phyloP scores from a whole-genome alignment of 2,113 vertebrate genomes.

The Myocastor coypus region DNA sequence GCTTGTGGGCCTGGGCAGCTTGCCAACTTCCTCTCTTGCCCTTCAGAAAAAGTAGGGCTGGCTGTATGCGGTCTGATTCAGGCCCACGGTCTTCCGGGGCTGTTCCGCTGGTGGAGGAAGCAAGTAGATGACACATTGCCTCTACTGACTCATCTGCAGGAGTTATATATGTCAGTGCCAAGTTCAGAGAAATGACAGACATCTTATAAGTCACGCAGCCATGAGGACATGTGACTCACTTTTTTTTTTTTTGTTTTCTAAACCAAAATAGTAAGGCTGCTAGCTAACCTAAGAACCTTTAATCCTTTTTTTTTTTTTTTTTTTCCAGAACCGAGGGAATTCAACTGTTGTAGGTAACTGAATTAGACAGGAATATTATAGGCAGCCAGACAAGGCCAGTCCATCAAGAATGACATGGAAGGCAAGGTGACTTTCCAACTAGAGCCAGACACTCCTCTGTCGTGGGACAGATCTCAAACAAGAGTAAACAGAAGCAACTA shows the following conservation, averaged over 20 bases:
- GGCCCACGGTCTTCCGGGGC: background rate
- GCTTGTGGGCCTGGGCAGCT: background rate
- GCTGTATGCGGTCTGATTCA: background rate
- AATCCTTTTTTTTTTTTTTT: no score
- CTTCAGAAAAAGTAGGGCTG: background rate
- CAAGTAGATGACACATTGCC: background rate
- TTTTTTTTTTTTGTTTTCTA: background rate
- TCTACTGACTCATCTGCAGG: background rate
- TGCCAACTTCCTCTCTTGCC: background rate
- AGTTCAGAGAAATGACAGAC: background rate
- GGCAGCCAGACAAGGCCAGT: no score
- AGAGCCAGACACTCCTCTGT: no score
- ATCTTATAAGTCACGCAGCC: background rate
- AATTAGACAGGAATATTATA: no score
- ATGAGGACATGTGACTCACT: background rate
- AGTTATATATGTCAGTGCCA: background rate
- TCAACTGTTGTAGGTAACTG: no score
- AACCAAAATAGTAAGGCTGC: background rate
- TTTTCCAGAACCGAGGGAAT: no score
- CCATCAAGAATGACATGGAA: no score
- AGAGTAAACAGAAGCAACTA: no score
- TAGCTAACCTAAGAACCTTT: constrained; percentile 6
- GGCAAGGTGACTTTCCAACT: no score
- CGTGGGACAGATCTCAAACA: no score
- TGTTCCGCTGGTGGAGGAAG: background rate